These are phyloP conservation scores for Platyscapa corneri DNA, from an alignment of 1,140 invertebrate species.

Conservation along the genomic window DNA sequence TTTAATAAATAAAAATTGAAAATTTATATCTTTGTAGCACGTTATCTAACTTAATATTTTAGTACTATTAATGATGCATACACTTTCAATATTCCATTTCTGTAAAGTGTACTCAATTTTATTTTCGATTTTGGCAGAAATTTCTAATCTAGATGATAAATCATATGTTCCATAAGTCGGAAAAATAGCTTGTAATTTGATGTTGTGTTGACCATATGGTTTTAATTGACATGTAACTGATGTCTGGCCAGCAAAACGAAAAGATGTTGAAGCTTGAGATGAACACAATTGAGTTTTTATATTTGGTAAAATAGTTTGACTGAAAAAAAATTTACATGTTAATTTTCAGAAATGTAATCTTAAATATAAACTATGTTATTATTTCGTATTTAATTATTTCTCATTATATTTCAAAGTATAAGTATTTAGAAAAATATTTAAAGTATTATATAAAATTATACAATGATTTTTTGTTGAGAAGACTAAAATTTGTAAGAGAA, in stretches of 20 bases:
- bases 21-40: not conserved
- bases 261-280: slow-evolving; percentile 70
- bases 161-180: slow-evolving; percentile 70
- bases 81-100: slow-evolving; percentile 70
- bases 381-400: no score
- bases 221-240: slow-evolving; percentile 65
- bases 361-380: not conserved
- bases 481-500: not conserved
- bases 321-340: slow-evolving; percentile 55
- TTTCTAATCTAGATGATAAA: slow-evolving; percentile 68
- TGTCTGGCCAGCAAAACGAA: slow-evolving; percentile 71
- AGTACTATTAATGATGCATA: slow-evolving; percentile 65
- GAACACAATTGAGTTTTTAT: slow-evolving; percentile 70
- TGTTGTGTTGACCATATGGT: slow-evolving; percentile 58
- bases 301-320: slow-evolving; percentile 64
- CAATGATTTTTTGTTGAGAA: no score
- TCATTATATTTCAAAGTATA: not conserved
- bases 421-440: not conserved
- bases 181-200: slow-evolving; percentile 67
- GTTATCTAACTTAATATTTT: not conserved
- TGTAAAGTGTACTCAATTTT: slow-evolving; percentile 67
- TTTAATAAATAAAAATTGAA: slow-evolving; percentile 5
- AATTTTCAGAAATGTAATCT: not conserved
- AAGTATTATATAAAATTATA: no score
- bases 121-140: slow-evolving; percentile 66